Conservation (phyloP, 2,888 invertebrate species). For the Timandra comae region DNA sequence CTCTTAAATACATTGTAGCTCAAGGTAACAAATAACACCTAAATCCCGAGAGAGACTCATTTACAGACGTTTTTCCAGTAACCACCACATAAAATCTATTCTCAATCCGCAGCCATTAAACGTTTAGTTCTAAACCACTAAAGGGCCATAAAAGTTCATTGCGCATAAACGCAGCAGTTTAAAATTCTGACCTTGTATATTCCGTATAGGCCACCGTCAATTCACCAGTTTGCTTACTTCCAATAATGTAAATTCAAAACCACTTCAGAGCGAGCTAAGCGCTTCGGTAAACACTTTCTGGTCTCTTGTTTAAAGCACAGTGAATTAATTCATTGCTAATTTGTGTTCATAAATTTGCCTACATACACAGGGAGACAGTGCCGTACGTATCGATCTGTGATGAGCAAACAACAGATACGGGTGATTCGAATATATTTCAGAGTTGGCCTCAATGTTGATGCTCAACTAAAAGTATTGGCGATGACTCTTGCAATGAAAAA, state of each 20-base stretch:
- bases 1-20: too few relatives aligned
- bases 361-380: slow-evolving; percentile 6
- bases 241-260: slow-evolving; percentile 31
- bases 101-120: too few relatives aligned
- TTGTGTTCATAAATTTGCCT: slow-evolving; percentile 29
- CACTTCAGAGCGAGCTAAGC: slow-evolving; percentile 23
- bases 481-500: too few relatives aligned
- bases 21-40: too few relatives aligned
- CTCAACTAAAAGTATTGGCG: too few relatives aligned
- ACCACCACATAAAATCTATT: not conserved
- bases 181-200: not conserved
- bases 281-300: slow-evolving; percentile 23
- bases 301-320: slow-evolving; percentile 12
- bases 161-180: slow-evolving; percentile 10
- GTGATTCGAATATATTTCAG: not conserved
- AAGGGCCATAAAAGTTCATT: slow-evolving; percentile 8
- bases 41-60: too few relatives aligned
- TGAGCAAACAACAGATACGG: slow-evolving; percentile 5
- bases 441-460: slow-evolving; percentile 2
- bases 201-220: too few relatives aligned
- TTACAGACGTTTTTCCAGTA: too few relatives aligned
- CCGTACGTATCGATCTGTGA: slow-evolving; percentile 7
- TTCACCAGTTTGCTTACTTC: slow-evolving; percentile 3
- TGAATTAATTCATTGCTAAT: slow-evolving; percentile 33
- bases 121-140: too few relatives aligned